Conservation (phyloP, 1,140 invertebrate genomes). For the Pteromalus puparum region DNA sequence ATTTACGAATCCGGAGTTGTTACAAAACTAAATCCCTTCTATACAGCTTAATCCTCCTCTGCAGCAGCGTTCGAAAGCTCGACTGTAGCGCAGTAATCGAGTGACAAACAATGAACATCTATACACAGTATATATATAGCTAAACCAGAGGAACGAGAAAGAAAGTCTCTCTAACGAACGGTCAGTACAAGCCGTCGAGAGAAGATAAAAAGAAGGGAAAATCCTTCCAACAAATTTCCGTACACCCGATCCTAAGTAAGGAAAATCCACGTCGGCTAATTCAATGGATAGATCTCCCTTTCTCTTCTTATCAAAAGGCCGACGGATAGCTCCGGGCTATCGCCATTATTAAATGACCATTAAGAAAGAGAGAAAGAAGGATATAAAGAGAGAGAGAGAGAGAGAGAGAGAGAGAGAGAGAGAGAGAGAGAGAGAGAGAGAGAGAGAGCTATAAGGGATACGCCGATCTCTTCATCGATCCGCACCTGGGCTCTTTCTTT, state of each 20-base stretch:
- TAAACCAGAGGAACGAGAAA: background rate
- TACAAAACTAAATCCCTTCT: background rate
- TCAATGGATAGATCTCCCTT: slow-evolving; percentile 2
- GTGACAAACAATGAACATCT: slow-evolving; percentile 27
- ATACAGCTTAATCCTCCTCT: background rate
- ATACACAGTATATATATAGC: background rate
- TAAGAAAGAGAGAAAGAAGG: background rate
- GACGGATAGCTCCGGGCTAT: slow-evolving; percentile 3
- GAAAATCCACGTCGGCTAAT: slow-evolving; percentile 22
- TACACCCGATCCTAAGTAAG: background rate
- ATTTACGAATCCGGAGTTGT: background rate
- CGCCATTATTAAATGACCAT: slow-evolving; percentile 35
- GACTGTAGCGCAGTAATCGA: background rate
- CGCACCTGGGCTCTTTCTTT: background rate
- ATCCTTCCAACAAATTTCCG: background rate
- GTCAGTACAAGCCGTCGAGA: background rate
- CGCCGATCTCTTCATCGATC: background rate
- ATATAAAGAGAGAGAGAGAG: background rate
- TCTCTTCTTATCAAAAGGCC: slow-evolving; percentile 18
- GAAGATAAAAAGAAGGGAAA: slow-evolving; percentile 11
- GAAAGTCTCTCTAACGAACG: slow-evolving; percentile 6
- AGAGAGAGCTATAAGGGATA: background rate
- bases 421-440: background rate
- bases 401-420: too few species aligned
- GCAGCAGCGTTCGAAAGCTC: background rate